These are phyloP conservation scores for Nibea coibor DNA, from an alignment of 2,113 vertebrate species.

Conservation along the genomic window DNA sequence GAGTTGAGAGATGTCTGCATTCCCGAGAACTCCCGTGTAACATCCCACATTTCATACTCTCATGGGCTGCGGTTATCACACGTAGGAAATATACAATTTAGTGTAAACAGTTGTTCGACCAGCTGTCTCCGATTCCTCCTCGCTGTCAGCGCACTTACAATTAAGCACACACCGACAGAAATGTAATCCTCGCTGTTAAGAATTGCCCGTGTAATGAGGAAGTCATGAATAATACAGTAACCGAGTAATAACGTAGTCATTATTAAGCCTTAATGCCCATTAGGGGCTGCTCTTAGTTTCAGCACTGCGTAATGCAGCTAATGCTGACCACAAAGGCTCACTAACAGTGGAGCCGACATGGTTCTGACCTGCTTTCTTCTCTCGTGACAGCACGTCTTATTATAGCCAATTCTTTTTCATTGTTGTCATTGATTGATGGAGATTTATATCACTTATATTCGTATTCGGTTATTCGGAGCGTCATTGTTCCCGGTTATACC, in stretches of 20 bases:
- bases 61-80: constrained; percentile 48
- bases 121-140: constrained; percentile 55
- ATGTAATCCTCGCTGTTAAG: constrained; percentile 71
- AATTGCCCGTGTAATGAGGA: constrained; percentile 76
- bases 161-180: constrained; percentile 59
- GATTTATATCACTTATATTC: constrained; percentile 62
- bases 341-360: constrained; percentile 21
- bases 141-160: constrained; percentile 54
- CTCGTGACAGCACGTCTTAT: constrained; percentile 35
- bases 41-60: constrained; percentile 45
- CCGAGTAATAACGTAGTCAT: constrained; percentile 80
- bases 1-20: constrained; percentile 10
- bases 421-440: constrained; percentile 59
- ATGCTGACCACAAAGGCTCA: constrained; percentile 59
- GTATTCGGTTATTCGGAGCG: constrained; percentile 33
- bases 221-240: constrained; percentile 83
- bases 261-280: constrained; percentile 81
- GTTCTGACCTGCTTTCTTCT: constrained; percentile 61
- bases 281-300: constrained; percentile 73
- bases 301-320: constrained; percentile 61
- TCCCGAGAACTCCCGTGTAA: constrained; percentile 37
- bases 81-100: constrained; percentile 64
- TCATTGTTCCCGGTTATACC: constrained; percentile 29
- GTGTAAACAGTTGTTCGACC: constrained; percentile 66
- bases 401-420: constrained; percentile 21